Evolutionary conservation across 2,888 invertebrate species (phyloP), one percentile per base, ranked within the genome.

Genomic region (Diarsia rubi): DNA sequence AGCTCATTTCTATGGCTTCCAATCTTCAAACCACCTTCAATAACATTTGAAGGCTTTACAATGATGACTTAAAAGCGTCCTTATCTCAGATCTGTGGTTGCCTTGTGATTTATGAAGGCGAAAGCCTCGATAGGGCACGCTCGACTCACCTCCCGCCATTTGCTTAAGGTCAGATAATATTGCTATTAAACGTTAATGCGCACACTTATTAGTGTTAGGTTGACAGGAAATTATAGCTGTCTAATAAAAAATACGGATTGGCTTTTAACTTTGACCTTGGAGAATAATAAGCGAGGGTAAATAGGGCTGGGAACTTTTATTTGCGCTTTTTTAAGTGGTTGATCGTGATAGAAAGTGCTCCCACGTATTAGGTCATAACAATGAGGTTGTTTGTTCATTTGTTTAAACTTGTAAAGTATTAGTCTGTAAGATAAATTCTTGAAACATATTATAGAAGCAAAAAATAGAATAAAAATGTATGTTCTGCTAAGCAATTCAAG

Each of bases 91-190:
- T 94, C 93, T 89, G 87, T 89, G 90, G 90, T 87, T 91, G 82
- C 90, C 84, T 89, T 93, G 88, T 92, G 92, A 94, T 93, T 94
- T 92, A 93, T 93, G 88, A 90, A 90, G 90, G 90, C 89, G 89
- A 89, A 11, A 62, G 49, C 52, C 52, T 71, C 79, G 87, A 87
- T 89, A 91, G 66, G 67, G 81, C 86, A 89, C 85, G 85, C 82
- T 67, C 19, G 60, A 49, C n/a, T 64, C 6, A 31, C 19, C 62
- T 52, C 9, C 54, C 60, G 57, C 59, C 59, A 65, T 82, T 81
- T 82, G 60, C 45, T 65, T 82, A 63, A 73, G 72, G 69, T 81
- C 69, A 69, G 76, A 74, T 67, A 76, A 81, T 57, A 69, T 81
- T 54, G 76, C 52, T 63, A 81, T 84, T 72, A 84, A 80, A 84